phyloP scores from a whole-genome alignment of 2,113 vertebrate genomes.

The Takifugu bimaculatus region DNA sequence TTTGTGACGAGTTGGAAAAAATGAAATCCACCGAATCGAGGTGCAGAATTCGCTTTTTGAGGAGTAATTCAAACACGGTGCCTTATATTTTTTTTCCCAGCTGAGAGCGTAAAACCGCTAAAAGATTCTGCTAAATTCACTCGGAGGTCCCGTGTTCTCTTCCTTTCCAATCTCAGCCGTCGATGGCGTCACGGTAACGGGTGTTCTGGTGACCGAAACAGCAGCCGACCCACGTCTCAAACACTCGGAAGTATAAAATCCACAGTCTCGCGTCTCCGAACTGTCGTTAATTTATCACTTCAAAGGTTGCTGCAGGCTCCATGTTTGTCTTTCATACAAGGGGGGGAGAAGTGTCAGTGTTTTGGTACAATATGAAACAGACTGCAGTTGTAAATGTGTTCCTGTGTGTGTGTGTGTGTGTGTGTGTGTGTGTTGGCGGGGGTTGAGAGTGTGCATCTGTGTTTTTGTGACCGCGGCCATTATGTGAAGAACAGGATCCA shows the following conservation, averaged over 20 bases:
- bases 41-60: conserved; percentile 9
- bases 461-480: conserved; percentile 82
- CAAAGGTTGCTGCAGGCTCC: conserved; percentile 38
- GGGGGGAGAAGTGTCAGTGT: conserved; percentile 41
- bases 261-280: conserved; percentile 43
- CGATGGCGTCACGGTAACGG: no score
- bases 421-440: conserved; percentile 61
- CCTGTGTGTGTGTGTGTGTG: conserved; percentile 51
- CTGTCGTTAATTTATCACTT: conserved; percentile 63
- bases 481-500: conserved; percentile 80
- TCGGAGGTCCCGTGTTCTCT: not conserved
- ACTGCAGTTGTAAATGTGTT: conserved; percentile 59
- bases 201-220: no score
- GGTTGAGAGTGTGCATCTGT: conserved; percentile 80
- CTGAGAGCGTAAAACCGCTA: not conserved
- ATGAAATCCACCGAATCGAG: conserved; percentile 10
- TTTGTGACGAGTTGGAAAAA: not conserved
- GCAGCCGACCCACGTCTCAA: no score
- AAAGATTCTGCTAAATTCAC: not conserved
- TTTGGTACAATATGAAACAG: conserved; percentile 65
- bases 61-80: conserved; percentile 38
- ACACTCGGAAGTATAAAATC: not conserved
- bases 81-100: conserved; percentile 53
- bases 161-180: no score
- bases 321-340: conserved; percentile 32